phyloP scores from a whole-genome alignment of 2,888 invertebrate species.

The Meta bourneti region DNA sequence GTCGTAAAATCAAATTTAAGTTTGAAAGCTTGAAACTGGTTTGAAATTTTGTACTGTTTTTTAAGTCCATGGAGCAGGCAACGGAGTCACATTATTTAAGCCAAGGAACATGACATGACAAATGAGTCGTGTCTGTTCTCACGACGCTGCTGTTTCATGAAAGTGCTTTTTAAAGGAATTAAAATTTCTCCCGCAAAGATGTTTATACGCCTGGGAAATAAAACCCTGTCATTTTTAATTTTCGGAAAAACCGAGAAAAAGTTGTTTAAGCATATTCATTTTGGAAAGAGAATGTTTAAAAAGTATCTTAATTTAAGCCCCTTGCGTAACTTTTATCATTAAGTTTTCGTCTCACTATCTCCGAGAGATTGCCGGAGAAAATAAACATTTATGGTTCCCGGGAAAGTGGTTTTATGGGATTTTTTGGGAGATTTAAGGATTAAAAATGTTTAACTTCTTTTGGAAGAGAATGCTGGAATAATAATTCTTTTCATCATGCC shows the following conservation, averaged over 20 bases:
- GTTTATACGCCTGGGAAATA: not conserved
- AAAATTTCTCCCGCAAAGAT: not conserved
- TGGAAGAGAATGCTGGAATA: not conserved
- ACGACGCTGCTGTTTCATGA: not conserved
- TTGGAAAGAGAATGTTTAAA: not conserved
- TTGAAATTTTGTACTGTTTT: too few relatives aligned
- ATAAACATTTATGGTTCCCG: not conserved
- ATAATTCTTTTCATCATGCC: not conserved
- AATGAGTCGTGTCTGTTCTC: not conserved
- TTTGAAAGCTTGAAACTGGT: too few relatives aligned
- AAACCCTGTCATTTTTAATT: not conserved
- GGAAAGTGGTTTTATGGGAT: not conserved
- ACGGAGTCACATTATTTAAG: too few relatives aligned
- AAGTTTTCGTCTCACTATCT: not conserved
- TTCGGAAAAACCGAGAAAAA: not conserved
- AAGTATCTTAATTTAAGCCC: not conserved
- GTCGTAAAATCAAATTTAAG: too few relatives aligned
- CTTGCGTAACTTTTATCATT: not conserved
- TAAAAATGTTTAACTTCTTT: not conserved
- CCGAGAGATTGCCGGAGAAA: not conserved
- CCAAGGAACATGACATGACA: not conserved
- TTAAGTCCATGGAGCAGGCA: too few relatives aligned
- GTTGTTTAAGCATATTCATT: not conserved
- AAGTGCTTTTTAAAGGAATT: not conserved
- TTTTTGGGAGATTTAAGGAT: not conserved